phyloP scores from a whole-genome alignment of 2,888 invertebrate genomes.

The Caenorhabditis japonica region DNA sequence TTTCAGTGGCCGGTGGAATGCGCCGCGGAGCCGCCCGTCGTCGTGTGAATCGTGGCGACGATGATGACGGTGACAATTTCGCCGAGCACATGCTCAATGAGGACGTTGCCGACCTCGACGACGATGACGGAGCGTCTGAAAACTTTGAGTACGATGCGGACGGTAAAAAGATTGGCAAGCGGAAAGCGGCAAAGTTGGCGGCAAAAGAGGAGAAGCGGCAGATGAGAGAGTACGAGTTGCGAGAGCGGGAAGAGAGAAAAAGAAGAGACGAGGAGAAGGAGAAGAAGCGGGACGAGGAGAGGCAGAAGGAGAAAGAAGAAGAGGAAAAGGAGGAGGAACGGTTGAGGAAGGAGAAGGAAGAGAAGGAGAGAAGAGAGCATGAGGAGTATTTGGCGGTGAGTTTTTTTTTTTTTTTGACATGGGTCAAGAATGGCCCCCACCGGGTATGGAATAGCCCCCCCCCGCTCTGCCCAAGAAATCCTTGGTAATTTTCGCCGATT shows the following conservation, averaged over 20 bases:
- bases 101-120: conserved; percentile 37
- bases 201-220: conserved; percentile 75
- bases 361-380: conserved; percentile 70
- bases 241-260: conserved; percentile 75
- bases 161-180: conserved; percentile 73
- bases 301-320: conserved; percentile 58
- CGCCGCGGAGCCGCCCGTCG: conserved; percentile 53
- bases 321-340: conserved; percentile 68
- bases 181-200: conserved; percentile 75
- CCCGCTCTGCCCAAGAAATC: too few relatives aligned
- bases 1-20: conserved; percentile 66
- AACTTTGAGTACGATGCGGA: conserved; percentile 41
- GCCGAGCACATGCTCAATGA: conserved; percentile 57
- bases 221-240: conserved; percentile 72
- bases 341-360: conserved; percentile 69
- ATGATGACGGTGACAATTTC: conserved; percentile 59
- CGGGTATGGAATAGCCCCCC: too few relatives aligned
- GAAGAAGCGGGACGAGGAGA: conserved; percentile 67
- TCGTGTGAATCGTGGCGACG: conserved; percentile 60
- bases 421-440: too few relatives aligned
- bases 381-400: conserved; percentile 69
- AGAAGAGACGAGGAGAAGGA: conserved; percentile 69
- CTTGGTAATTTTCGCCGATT: too few relatives aligned
- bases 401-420: not conserved
- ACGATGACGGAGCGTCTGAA: conserved; percentile 12